A percentile compares a stretch with the other conserved stretches of the same genome.
Evolutionary conservation across 2,888 invertebrate genomes (phyloP).

Genomic region (Archips crataeganus): DNA sequence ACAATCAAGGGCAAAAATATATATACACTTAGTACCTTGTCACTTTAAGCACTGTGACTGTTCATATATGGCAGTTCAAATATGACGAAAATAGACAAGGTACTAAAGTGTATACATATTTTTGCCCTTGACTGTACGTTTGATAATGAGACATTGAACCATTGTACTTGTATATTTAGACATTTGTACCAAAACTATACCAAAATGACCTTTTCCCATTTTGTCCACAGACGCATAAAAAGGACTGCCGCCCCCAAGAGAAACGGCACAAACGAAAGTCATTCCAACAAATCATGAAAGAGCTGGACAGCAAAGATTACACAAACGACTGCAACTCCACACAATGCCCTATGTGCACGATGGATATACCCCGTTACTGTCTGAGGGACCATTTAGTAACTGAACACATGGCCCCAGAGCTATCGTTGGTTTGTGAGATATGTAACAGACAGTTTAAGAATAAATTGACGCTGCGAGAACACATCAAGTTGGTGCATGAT

Average conservation of each 20-base stretch:
- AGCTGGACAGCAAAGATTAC: conserved; percentile 46
- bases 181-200: too few species aligned
- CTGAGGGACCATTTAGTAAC: conserved; percentile 54
- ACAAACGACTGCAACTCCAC: conserved; percentile 45
- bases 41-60: too few species aligned
- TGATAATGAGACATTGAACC: too few species aligned
- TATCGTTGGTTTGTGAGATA: conserved; percentile 46
- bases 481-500: conserved; percentile 59
- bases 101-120: too few species aligned
- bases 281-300: conserved; percentile 52
- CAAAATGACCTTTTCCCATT: too few species aligned
- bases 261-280: conserved; percentile 51
- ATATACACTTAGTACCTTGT: too few species aligned
- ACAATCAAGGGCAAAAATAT: too few species aligned
- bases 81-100: too few species aligned
- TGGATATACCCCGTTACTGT: conserved; percentile 51
- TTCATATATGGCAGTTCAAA: too few species aligned
- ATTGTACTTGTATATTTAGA: too few species aligned
- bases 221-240: conserved; percentile 43
- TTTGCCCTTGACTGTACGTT: too few species aligned
- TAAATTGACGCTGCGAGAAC: conserved; percentile 55
- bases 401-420: conserved; percentile 52
- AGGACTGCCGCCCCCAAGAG: conserved; percentile 50
- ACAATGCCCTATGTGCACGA: conserved; percentile 53
- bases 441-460: conserved; percentile 58